Conservation (phyloP, 2,888 invertebrate genomes). For the Dinocampus coccinellae region DNA sequence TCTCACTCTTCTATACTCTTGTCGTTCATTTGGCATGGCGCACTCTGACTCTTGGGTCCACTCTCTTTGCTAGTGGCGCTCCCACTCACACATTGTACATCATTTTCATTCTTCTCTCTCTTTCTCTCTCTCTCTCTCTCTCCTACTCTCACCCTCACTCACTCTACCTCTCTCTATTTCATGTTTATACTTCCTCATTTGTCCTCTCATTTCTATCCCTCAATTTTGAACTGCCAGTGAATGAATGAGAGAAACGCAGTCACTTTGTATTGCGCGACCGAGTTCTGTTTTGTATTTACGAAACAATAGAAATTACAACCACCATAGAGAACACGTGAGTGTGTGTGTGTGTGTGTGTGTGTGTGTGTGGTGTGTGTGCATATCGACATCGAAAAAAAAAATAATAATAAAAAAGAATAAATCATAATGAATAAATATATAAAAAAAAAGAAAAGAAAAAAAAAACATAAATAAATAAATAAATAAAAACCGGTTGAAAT, state of each 20-base stretch:
- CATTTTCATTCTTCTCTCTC: background rate
- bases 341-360: too few relatives aligned
- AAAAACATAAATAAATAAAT: too few relatives aligned
- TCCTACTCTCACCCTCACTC: too few relatives aligned
- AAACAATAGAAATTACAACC: slow-evolving; percentile 63
- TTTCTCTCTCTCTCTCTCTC: too few relatives aligned
- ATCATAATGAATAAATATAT: too few relatives aligned
- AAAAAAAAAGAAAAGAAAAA: too few relatives aligned
- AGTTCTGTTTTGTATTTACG: slow-evolving; percentile 68
- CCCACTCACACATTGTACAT: slow-evolving; percentile 30
- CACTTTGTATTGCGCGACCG: slow-evolving; percentile 64
- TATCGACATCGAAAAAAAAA: slow-evolving; percentile 1
- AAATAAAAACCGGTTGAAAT: background rate
- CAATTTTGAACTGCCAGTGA: slow-evolving; percentile 37
- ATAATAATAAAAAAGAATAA: too few relatives aligned
- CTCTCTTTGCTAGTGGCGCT: slow-evolving; percentile 20
- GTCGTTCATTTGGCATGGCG: slow-evolving; percentile 15
- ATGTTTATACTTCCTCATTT: slow-evolving; percentile 29
- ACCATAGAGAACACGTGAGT: too few relatives aligned
- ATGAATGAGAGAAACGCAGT: slow-evolving; percentile 60
- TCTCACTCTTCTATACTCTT: slow-evolving; percentile 16
- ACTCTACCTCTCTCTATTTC: too few relatives aligned
- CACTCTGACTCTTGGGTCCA: slow-evolving; percentile 3
- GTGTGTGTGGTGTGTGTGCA: too few relatives aligned
- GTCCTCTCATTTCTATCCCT: slow-evolving; percentile 47